Base-by-base conservation (phyloP, 1,140 invertebrate species). In the Heliothis subflexa region DNA sequence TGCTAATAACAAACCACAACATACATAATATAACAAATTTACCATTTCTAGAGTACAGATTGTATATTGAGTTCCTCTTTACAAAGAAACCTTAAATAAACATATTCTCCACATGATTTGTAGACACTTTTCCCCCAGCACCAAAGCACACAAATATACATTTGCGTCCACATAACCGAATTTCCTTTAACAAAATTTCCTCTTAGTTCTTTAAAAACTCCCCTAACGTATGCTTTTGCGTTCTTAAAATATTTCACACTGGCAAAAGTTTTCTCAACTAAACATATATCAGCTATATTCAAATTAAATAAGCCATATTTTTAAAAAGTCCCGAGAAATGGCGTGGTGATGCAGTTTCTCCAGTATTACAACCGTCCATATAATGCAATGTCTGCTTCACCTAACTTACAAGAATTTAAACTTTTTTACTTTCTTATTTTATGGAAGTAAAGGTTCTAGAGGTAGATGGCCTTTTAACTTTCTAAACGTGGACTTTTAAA, bases 241-340 rank as follows among this genome's bases (percentile, higher is more conserved):
- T 68, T 21, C n/a, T 64, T 18, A 40, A 64, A 64, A 68, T 68
- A 68, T 50, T 68, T 68, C 47, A 68, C 64, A 50, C 16, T 49
- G 4, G 64, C 3, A 13, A 52, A 68, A 68, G 47, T 68, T 68
- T 5, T 18, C 45, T n/a, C 18, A 11, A 52, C 50, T 49, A 52
- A 52, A 68, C 64, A 68, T 68, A 68, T 68, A 68, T 68, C 64
- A 68, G 64, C 47, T 68, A 28, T 68, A 68, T 68, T 68, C 64
- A 68, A 68, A 68, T 68, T 68, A 68, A 68, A 68, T 68, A 68
- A 68, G 64, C 64, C 21, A 68, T 68, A 68, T 50, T 68, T 68
- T 68, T 68, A 14, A 68, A 68, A 68, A 68, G 47, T 68, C 64
- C 47, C 10, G 13, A 68, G 64, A 50, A 33, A 62, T 25, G 13